Base-by-base conservation (phyloP, 1,140 invertebrate species). In the Drosophila tropicalis region DNA sequence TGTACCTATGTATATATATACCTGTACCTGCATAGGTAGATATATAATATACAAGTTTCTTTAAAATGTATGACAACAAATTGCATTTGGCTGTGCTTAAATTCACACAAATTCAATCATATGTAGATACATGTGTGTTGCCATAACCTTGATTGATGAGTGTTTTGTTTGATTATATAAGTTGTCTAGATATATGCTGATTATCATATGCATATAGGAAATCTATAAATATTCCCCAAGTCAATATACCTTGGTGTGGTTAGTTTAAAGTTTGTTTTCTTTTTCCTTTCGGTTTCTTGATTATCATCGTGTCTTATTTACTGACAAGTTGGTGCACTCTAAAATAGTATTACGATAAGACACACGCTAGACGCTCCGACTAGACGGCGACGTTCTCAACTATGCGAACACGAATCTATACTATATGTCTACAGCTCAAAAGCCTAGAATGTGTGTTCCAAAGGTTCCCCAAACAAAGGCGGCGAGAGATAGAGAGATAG, bases 61-160 rank as follows among this genome's bases (percentile, higher is more conserved):
- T 63, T n/a, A 32, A 22, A n/a, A 62, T 10, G 15, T 12, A 36
- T 63, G 62, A 63, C 47, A 44, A 9, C 39, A 47, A 32, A 29
- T 15, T 75, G 72, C 65, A 58, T 39, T 25, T n/a, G 29, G 9
- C 40, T 63, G 44, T 55, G 17, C 41, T 29, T 62, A 25, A 81
- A 75, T 86, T 85, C 69, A 56, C 36, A 69, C 17, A 75, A 68
- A 68, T 58, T 75, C 39, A 55, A 40, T 47, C 70, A 22, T 55
- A 75, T 72, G 74, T 67, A 47, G 55, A 67, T 47, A 9, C 1
- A 36, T 10, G 32, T 34, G 9, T 51, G n/a, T 44, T 47, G 19
- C 64, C 15, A 34, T 41, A 75, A 62, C 82, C 82, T 85, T 85
- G 82, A 85, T 75, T 58, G 70, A 66, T 70, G 63, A 44, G 60